Conservation (phyloP, 2,113 vertebrate species). For the Theristicus caerulescens region DNA sequence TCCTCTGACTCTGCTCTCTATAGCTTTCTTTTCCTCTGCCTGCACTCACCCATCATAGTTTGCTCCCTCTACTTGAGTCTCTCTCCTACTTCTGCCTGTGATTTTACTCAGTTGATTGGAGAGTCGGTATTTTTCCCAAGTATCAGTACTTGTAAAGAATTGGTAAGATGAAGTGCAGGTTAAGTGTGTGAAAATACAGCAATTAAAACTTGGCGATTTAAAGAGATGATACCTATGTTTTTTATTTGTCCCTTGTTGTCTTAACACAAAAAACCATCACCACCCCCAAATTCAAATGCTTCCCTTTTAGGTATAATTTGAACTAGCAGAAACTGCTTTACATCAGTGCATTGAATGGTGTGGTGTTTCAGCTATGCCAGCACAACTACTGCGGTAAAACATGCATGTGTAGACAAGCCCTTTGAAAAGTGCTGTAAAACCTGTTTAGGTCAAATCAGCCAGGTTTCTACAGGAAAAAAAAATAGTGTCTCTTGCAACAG, state of each 20-base stretch:
- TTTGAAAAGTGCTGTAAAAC: constrained; percentile 36
- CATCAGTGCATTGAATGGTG: not conserved
- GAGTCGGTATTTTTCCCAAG: not conserved
- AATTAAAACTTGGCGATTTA: not conserved
- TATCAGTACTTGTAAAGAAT: not conserved
- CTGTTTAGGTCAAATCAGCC: constrained; percentile 48
- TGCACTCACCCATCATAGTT: not conserved
- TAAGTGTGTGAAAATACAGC: not conserved
- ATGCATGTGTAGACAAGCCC: constrained; percentile 41
- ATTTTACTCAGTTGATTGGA: not conserved
- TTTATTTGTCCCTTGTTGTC: not conserved
- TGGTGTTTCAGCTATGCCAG: constrained; percentile 34
- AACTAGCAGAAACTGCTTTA: constrained; percentile 13
- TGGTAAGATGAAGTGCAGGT: not conserved
- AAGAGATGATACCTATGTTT: not conserved
- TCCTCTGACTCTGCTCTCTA: not conserved
- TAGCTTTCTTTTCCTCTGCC: not conserved
- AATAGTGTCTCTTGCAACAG: constrained; percentile 4
- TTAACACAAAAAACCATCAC: not conserved
- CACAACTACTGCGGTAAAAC: constrained; percentile 12
- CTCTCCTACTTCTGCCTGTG: not conserved
- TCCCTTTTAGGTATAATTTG: not conserved
- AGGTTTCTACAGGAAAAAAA: not conserved
- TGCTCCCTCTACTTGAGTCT: not conserved
- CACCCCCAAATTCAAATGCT: not conserved